Conservation (phyloP, 2,888 invertebrate genomes). For the Didymodactylos carnosus region DNA sequence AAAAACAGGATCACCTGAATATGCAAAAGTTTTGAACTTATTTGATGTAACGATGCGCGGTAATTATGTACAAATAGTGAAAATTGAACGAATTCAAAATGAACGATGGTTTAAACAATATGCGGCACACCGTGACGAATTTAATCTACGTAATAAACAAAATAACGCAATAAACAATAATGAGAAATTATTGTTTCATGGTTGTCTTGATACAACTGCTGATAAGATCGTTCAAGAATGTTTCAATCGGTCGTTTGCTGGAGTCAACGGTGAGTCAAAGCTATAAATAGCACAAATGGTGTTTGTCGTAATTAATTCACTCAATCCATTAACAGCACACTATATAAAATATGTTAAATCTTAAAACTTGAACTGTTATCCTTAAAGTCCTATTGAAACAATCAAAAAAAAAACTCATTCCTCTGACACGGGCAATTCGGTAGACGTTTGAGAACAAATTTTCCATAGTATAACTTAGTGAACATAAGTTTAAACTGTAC, state of each 20-base stretch:
- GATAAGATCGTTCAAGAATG: conserved; percentile 5
- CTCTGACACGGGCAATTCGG: too few species aligned
- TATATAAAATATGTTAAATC: too few species aligned
- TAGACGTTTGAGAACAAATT: too few species aligned
- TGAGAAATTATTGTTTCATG: neutral
- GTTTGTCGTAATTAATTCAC: neutral
- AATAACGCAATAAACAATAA: too few species aligned
- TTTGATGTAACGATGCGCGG: neutral
- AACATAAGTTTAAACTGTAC: too few species aligned
- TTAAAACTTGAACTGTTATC: too few species aligned
- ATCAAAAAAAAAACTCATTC: too few species aligned
- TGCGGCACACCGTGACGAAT: neutral
- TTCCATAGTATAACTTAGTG: too few species aligned
- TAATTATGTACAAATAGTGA: neutral
- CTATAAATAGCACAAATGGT: neutral
- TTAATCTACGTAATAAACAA: neutral
- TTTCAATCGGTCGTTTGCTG: conserved; percentile 21
- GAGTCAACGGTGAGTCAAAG: conserved; percentile 19
- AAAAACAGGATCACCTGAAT: neutral
- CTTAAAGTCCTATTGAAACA: too few species aligned
- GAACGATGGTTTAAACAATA: neutral
- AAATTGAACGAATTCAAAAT: neutral
- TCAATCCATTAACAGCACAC: too few species aligned
- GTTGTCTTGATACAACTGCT: neutral
- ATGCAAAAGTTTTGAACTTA: neutral